Evolutionary conservation across 2,797 vertebrate species (phyloP), one percentile per base, ranked within the genome.

Genomic region (Bradypodion pumilum): DNA sequence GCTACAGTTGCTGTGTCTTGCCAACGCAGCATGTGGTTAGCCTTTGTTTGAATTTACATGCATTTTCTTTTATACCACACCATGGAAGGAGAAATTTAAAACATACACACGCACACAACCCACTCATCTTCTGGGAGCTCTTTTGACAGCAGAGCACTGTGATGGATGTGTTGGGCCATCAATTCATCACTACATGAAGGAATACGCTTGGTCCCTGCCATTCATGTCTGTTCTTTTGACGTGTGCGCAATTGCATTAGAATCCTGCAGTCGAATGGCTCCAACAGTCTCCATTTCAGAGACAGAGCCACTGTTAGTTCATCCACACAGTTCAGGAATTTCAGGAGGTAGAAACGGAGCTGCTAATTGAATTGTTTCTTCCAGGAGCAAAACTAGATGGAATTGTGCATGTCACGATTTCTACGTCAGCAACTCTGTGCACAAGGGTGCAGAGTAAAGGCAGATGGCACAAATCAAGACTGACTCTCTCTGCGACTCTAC

Each of bases 91-190:
- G 90, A 93, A 84, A 35, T 37, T 37, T 9, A 82, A 91, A 56
- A 56, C 13, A 56, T 13, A 56, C 46, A 49, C 46, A 49, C 13
- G 49, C 46, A 56, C 16, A 56, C 52, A 56, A 19, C 52, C 52
- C 80, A 66, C 85, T 87, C 86, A 29, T 93, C 93, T 92, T 90
- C 0, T 46, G 83, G 82, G 89, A 89, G 72, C 72, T 91, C 85
- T 92, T 74, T 80, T 86, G 91, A 92, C 84, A 91, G 89, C 82
- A 82, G 83, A 82, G 65, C 62, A 80, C 85, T 8, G 77, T 92
- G 93, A 95, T 88, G 73, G 92, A 92, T 90, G 91, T 75, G 68
- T 80, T 49, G 68, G 87, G 80, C 87, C 76, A 90, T 86, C 86
- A 5, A 84, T 86, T 87, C 88, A 88, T 93, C 93, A 87, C 82